Evolutionary conservation across 2,888 invertebrate species (phyloP), one percentile per base, ranked within the genome.

Genomic region (Sphecodes monilicornis): DNA sequence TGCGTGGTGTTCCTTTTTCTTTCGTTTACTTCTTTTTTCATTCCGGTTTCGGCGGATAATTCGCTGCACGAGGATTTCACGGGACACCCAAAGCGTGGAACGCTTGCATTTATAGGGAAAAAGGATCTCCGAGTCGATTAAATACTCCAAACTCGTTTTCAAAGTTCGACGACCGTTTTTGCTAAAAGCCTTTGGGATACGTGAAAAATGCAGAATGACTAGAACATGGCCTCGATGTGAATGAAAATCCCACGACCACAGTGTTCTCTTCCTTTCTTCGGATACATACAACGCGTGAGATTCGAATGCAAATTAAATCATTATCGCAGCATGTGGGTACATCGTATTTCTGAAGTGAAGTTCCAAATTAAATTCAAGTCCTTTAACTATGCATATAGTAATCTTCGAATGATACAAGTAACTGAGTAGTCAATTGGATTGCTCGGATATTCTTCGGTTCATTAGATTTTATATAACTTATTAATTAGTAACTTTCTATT

Each of bases 21-120:
- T 10, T 13, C 46, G 57, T 29, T 0, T 4, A 26, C 3, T 41
- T 32, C 6, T 8, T 41, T 16, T 74, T 41, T 69, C 26, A 73
- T 60, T 83, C 77, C n/a, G 41, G 57, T 73, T 77, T 57, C 57
- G 70, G 22, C 46, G 71, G 82, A 72, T 76, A 76, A 83, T 82
- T 76, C 71, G 75, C 36, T 68, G 68, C 57, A 39, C 50, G 57
- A 64, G 16, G 60, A 82, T 83, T 84, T 82, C 77, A 82, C 73
- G 77, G 77, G 77, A 72, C 76, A 72, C 69, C 72, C 13, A 69
- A 73, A 43, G n/a, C 36, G 32, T 22, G 73, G 83, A 82, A 77
- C 77, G 46, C 29, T 73, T 46, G 60, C 50, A 43, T 71, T 66
- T 71, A 11, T 5, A 54, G 16, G 43, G 32, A 16, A 32, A 32